Percentiles rank a stretch among this genome's conserved stretches.
These are phyloP conservation scores for Mus spicilegus DNA, from an alignment of 2,113 vertebrate genomes.

Conservation along the genomic window DNA sequence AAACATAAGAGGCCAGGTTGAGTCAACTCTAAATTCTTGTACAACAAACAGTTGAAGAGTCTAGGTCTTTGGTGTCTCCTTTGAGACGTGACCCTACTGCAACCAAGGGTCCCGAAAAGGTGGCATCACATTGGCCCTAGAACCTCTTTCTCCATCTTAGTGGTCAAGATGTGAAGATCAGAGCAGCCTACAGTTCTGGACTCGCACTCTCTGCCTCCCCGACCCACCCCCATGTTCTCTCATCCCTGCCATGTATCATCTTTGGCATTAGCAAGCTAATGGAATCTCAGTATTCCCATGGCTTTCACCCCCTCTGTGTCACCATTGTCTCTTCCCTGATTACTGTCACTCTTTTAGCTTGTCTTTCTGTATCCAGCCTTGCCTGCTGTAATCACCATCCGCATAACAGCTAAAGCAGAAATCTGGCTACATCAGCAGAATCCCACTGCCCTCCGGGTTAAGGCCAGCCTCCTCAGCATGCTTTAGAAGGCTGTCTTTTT, in stretches of 20 bases:
- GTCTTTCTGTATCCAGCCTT: neutral
- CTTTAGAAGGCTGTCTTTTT: neutral
- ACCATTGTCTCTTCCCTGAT: neutral
- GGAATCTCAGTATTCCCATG: neutral
- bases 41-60: neutral
- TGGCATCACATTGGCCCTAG: neutral
- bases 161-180: neutral
- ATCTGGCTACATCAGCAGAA: slow-evolving; percentile 54
- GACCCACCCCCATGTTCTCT: neutral
- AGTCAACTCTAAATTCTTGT: neutral
- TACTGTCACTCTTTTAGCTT: neutral
- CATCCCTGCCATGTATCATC: neutral
- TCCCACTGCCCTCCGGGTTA: neutral
- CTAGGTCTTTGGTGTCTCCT: neutral
- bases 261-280: neutral
- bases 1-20: neutral
- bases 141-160: neutral
- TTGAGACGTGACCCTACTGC: neutral
- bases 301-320: neutral
- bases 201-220: neutral
- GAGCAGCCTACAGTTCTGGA: neutral
- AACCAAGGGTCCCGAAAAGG: neutral
- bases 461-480: neutral
- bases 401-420: slow-evolving; percentile 3
- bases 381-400: slow-evolving; percentile 49